Evolutionary conservation across 1,140 invertebrate species (phyloP), one percentile per base, ranked within the genome.

Genomic region (Paracyclopina nana): DNA sequence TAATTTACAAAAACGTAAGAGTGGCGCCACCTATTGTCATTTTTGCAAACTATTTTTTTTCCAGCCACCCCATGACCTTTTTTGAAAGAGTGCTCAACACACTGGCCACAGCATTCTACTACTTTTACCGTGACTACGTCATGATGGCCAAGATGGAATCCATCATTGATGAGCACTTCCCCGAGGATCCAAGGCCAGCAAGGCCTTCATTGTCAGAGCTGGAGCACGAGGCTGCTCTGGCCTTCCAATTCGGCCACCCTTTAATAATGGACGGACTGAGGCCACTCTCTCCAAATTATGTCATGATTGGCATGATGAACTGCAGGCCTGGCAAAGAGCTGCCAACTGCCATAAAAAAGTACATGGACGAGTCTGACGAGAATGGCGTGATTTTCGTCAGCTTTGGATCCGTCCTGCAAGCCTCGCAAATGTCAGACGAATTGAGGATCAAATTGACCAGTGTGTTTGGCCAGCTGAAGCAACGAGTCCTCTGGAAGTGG

Each of bases 401-500:
- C 45, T 48, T 48, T 48, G 45, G 45, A n/a, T 26, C 45, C 4
- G 16, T 48, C 4, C 25, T 48, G 2, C 25, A 48, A 27, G 27
- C 20, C 8, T 48, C 45, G 4, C 45, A 25, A 26, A 48, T 48
- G 45, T 48, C 45, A 2, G 45, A 48, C 14, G 45, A 48, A 27
- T 38, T 20, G 18, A 20, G 53, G 18, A 11, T 27, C 24, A 28
- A 55, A 11, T 34, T 57, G 11, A 22, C 54, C 20, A 50, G 54
- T 18, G 55, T 52, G 12, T 56, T 59, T 28, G 25, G 38, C 6
- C 50, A 51, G n/a, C 53, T 59, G 6, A 57, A 57, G 6, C 54
- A 56, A 44, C 43, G 52, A 26, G 54, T 59, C 2, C 20, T 59
- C 24, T 58, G 56, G 56, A 59, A 59, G 31, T 59, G 57, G 57